Conservation (phyloP, 64 coral and sea anemone genomes). For the Stichodactyla helianthus region DNA sequence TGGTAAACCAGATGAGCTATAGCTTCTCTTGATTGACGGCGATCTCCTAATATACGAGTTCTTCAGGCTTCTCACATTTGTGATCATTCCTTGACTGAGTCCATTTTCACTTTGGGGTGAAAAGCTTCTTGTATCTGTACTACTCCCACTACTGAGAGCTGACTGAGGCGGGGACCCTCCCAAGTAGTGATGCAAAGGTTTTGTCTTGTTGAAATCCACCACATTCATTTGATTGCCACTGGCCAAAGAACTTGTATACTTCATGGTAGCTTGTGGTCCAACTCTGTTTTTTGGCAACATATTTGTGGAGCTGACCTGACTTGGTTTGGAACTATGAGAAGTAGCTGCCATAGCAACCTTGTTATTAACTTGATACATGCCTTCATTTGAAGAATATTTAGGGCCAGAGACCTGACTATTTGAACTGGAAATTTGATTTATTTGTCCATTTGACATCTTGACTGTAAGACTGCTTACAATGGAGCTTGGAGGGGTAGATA, state of each 20-base stretch:
- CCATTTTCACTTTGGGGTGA: slow-evolving; percentile 12
- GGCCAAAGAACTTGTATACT: neutral
- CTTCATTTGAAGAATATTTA: neutral
- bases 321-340: neutral
- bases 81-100: slow-evolving; percentile 19
- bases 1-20: slow-evolving; percentile 39
- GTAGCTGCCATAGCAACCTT: neutral
- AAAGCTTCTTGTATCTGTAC: neutral
- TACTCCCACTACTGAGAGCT: neutral
- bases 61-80: slow-evolving; percentile 13
- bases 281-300: neutral
- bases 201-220: neutral
- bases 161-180: neutral
- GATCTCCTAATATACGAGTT: slow-evolving; percentile 22
- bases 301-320: neutral
- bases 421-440: slow-evolving; percentile 26
- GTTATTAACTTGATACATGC: neutral
- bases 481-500: neutral
- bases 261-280: neutral
- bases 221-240: neutral
- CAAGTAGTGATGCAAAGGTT: slow-evolving; percentile 1
- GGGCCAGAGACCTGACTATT: neutral
- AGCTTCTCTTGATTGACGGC: slow-evolving; percentile 49
- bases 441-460: slow-evolving; percentile 57
- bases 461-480: slow-evolving; percentile 35